Percentiles rank a stretch among this genome's conserved stretches.
These are phyloP conservation scores for Aeoliscus strigatus DNA, from an alignment of 2,797 vertebrate genomes.

Conservation along the genomic window DNA sequence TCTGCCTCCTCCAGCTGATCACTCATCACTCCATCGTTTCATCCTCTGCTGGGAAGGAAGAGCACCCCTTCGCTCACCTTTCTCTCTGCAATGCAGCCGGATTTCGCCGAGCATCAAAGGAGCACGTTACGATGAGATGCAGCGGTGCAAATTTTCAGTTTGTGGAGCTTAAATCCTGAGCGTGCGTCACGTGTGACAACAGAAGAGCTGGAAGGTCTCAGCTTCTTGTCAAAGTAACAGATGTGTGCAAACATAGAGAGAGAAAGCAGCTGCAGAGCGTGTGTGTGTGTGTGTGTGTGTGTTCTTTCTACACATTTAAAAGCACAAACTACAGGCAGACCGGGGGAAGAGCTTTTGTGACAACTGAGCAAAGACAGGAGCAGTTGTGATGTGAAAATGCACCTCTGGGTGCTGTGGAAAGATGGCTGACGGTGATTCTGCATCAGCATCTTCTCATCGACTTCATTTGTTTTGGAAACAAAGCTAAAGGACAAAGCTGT, in stretches of 20 bases:
- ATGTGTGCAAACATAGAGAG: slow-evolving; percentile 9
- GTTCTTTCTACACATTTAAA: slow-evolving; percentile 3
- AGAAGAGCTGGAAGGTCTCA: slow-evolving; percentile 25
- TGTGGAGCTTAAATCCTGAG: slow-evolving; percentile 26
- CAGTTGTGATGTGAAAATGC: slow-evolving; percentile 9
- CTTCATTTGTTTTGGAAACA: slow-evolving; percentile 11
- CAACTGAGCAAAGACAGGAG: not conserved
- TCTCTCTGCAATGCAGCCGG: slow-evolving; percentile 31
- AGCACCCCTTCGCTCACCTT: slow-evolving; percentile 9
- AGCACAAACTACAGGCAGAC: not conserved
- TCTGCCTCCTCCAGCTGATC: slow-evolving; percentile 69
- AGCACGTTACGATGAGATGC: slow-evolving; percentile 29
- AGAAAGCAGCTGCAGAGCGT: slow-evolving; percentile 1
- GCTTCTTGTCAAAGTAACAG: slow-evolving; percentile 9
- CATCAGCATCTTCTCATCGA: slow-evolving; percentile 10
- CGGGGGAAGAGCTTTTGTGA: not conserved
- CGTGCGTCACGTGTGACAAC: slow-evolving; percentile 24
- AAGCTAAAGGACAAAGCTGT: slow-evolving; percentile 13
- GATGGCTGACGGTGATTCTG: slow-evolving; percentile 35
- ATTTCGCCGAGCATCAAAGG: slow-evolving; percentile 47
- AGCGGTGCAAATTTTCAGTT: slow-evolving; percentile 24
- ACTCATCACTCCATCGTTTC: slow-evolving; percentile 61
- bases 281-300: not conserved
- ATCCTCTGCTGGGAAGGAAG: slow-evolving; percentile 52
- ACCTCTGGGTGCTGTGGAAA: slow-evolving; percentile 18